phyloP scores from a whole-genome alignment of 2,888 invertebrate genomes.

The Patella caerulea region DNA sequence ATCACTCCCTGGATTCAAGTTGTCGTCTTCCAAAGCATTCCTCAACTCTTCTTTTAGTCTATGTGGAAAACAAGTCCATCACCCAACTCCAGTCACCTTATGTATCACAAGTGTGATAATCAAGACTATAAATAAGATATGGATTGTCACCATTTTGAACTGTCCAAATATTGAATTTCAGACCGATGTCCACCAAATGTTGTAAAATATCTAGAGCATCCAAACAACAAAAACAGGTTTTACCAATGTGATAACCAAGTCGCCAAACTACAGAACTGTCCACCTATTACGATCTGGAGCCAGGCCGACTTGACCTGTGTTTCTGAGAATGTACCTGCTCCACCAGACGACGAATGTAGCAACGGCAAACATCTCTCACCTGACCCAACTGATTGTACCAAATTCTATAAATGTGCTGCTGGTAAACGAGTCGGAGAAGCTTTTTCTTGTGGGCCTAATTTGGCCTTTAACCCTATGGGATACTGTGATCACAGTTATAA shows the following conservation, averaged over 20 bases:
- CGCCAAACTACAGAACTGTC: constrained; percentile 22
- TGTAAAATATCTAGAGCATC: constrained; percentile 21
- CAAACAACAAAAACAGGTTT: constrained; percentile 22
- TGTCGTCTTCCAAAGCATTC: too few species aligned
- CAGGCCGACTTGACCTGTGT: constrained; percentile 19
- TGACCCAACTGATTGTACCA: constrained; percentile 25
- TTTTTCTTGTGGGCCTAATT: not conserved
- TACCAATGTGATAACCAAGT: constrained; percentile 34
- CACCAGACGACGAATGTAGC: not conserved
- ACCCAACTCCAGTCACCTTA: too few species aligned
- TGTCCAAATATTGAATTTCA: not conserved
- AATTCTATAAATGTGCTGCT: constrained; percentile 27
- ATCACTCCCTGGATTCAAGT: too few species aligned
- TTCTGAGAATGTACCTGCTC: constrained; percentile 4
- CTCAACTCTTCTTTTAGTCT: too few species aligned
- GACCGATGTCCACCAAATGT: constrained; percentile 23
- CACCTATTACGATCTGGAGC: constrained; percentile 23
- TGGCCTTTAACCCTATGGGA: not conserved
- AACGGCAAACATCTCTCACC: not conserved
- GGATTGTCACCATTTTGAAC: too few species aligned
- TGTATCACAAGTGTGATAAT: too few species aligned
- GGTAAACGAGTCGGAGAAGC: constrained; percentile 11
- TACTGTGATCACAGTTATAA: not conserved
- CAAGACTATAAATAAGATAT: too few species aligned
- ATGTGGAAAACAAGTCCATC: too few species aligned